phyloP scores from a whole-genome alignment of 1,140 invertebrate genomes.

The Eulimnadia texana region DNA sequence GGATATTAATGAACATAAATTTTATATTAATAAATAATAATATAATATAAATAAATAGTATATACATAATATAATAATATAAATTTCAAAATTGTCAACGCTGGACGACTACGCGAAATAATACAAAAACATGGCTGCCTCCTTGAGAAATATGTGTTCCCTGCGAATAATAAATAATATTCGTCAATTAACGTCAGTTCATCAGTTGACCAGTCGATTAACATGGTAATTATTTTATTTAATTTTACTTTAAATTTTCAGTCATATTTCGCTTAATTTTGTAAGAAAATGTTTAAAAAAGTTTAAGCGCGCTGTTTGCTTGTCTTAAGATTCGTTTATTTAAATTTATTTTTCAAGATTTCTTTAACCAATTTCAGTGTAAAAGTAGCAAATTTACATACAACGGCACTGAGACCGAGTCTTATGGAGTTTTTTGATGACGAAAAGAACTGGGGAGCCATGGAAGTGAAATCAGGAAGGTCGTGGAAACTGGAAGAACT shows the following conservation, averaged over 20 bases:
- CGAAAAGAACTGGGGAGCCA: conserved; percentile 66
- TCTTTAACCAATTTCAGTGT: background rate
- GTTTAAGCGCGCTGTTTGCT: too few species aligned
- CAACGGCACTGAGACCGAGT: conserved; percentile 14
- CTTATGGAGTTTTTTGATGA: conserved; percentile 87
- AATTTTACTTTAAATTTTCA: too few species aligned
- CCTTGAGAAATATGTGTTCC: background rate
- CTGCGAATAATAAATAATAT: background rate
- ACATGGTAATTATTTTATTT: background rate
- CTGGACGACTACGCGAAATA: background rate
- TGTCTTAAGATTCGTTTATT: background rate
- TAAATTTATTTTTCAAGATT: background rate
- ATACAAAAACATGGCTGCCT: background rate
- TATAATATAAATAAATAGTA: too few species aligned
- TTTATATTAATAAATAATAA: too few species aligned
- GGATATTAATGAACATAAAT: too few species aligned
- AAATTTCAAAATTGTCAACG: background rate
- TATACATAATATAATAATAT: too few species aligned
- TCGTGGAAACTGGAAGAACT: conserved; percentile 83
- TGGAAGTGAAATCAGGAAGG: conserved; percentile 65
- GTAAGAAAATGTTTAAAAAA: too few species aligned
- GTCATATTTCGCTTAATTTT: too few species aligned
- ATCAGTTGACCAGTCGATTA: background rate
- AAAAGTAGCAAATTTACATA: background rate
- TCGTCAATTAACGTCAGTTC: background rate